These are phyloP conservation scores for Thumatha senex DNA, from an alignment of 2,888 invertebrate genomes.

Conservation along the genomic window DNA sequence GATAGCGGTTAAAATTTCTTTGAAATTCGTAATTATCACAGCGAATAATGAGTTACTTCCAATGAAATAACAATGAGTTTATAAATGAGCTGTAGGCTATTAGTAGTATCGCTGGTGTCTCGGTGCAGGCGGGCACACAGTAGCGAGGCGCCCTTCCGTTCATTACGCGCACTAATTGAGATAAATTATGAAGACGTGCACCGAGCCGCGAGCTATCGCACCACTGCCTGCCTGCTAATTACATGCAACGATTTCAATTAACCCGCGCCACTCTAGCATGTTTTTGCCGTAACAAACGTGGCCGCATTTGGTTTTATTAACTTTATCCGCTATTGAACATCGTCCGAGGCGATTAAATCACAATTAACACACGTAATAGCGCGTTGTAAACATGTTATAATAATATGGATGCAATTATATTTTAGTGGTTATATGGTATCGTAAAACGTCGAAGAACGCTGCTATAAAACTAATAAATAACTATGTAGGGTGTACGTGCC, in stretches of 20 bases:
- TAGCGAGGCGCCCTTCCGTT: conserved; percentile 67
- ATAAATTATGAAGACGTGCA: conserved; percentile 80
- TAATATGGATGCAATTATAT: conserved; percentile 55
- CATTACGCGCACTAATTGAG: conserved; percentile 78
- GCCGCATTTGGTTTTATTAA: conserved; percentile 49
- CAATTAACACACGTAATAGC: conserved; percentile 54
- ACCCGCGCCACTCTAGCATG: conserved; percentile 47
- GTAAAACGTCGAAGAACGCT: conserved; percentile 51
- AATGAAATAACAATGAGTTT: conserved; percentile 30
- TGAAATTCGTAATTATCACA: background rate
- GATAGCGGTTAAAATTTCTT: background rate
- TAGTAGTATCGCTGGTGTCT: conserved; percentile 35
- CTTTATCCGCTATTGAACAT: conserved; percentile 46
- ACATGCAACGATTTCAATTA: conserved; percentile 77
- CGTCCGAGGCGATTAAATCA: conserved; percentile 49
- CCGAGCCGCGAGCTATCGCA: conserved; percentile 66
- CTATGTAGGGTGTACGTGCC: conserved; percentile 36
- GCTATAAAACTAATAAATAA: conserved; percentile 40
- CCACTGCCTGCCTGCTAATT: conserved; percentile 70
- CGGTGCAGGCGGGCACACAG: conserved; percentile 35
- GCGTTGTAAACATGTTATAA: conserved; percentile 46
- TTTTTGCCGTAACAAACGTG: conserved; percentile 42
- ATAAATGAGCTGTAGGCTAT: conserved; percentile 40
- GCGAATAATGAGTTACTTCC: conserved; percentile 9
- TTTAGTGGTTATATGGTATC: conserved; percentile 53